Base-by-base conservation (phyloP, 2,888 invertebrate genomes). In the Cantharis rustica region DNA sequence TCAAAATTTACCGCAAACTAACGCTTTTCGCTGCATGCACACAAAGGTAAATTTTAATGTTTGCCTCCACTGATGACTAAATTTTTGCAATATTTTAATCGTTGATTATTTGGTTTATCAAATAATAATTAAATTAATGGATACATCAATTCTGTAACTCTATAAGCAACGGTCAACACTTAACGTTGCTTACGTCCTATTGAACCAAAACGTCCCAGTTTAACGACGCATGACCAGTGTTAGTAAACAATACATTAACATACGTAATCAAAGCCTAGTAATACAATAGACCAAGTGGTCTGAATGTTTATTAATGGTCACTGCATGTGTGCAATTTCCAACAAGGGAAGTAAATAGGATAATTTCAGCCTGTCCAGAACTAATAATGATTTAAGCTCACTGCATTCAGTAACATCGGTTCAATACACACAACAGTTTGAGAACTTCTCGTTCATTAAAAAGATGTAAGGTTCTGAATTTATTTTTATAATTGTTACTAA, bases 181-280 rank as follows among this genome's bases (percentile, higher is more conserved):
- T 16, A 16, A 23, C 11, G 17, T 20, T 20, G 47, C 47, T 27
- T 15, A 68, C 68, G 47, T 47, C 13, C 73, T 68, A 76, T 76
- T 76, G 76, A 76, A 68, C 73, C 74, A 47, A 73, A 71, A 78
- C 13, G 69, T 74, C 77, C 75, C 68, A 73, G 77, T 78, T 80
- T 84, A 85, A 85, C 84, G 84, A 84, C 81, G 83, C 84, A 84
- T 85, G 84, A 84, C 85, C 84, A 80, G 81, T 84, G 85, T 85
- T 84, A 79, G 85, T 81, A 84, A 85, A 84, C 84, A 85, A 84
- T 77, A 77, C 79, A 71, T 73, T 80, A 80, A 79, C 81, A 80
- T 82, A 82, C 82, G 81, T 81, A 79, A 78, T 77, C 77, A 75
- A 77, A 77, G 71, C 69, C 69, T 72, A 69, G 72, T 10, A 75